phyloP scores from a whole-genome alignment of 2,888 invertebrate species.

The Phalera bucephala region DNA sequence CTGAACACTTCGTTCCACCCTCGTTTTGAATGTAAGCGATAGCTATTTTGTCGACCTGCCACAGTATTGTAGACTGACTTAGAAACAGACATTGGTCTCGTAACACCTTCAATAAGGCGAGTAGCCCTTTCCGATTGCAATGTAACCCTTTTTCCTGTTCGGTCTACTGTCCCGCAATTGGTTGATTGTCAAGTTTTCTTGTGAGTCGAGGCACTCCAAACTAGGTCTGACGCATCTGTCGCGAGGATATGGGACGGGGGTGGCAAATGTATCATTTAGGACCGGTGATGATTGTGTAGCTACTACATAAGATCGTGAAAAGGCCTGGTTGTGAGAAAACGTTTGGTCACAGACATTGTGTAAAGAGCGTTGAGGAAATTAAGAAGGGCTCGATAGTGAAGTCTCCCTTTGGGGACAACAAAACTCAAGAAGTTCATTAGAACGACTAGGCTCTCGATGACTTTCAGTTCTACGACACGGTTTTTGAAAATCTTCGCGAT shows the following conservation, averaged over 20 bases:
- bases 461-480: no score
- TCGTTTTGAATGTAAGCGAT: background rate
- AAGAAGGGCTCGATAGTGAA: slow-evolving; percentile 11
- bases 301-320: background rate
- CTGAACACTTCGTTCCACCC: background rate
- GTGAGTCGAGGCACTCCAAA: no score
- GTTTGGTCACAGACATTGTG: background rate
- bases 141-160: background rate
- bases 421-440: slow-evolving; percentile 8
- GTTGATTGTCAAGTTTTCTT: background rate
- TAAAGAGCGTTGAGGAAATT: background rate
- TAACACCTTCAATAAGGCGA: background rate
- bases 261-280: background rate
- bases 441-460: slow-evolving; percentile 1
- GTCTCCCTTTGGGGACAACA: slow-evolving; percentile 10
- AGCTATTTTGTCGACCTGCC: background rate
- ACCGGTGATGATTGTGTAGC: background rate
- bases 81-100: background rate
- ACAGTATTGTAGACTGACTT: background rate
- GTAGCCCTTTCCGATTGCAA: background rate
- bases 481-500: no score
- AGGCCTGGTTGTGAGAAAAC: background rate
- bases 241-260: background rate
- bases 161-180: background rate
- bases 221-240: background rate